These are phyloP conservation scores for Dryobates pubescens DNA, from an alignment of 2,797 vertebrate genomes.

Conservation along the genomic window DNA sequence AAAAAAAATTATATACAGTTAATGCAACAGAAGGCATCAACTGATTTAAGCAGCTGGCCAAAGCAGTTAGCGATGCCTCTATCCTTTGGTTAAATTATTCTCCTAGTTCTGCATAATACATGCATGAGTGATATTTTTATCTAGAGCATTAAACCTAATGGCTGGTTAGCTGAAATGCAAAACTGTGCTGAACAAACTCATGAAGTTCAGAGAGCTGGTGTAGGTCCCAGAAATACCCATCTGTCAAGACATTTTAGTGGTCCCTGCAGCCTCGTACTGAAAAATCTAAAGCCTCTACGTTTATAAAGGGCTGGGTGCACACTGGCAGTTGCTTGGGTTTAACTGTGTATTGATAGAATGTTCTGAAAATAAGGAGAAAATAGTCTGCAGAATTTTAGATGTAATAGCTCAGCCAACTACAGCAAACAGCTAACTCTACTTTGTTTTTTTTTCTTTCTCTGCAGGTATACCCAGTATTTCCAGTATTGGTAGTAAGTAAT, in stretches of 20 bases:
- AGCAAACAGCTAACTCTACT: slow-evolving; percentile 58
- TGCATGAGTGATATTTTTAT: slow-evolving; percentile 42
- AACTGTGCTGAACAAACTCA: slow-evolving; percentile 41
- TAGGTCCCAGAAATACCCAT: slow-evolving; percentile 39
- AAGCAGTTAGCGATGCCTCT: slow-evolving; percentile 37
- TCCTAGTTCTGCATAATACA: background rate
- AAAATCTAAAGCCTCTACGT: background rate
- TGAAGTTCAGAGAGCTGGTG: slow-evolving; percentile 40
- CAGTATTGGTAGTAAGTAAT: slow-evolving; percentile 98
- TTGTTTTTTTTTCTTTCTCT: slow-evolving; percentile 75
- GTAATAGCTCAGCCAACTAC: background rate
- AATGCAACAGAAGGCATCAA: slow-evolving; percentile 82
- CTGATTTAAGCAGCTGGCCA: slow-evolving; percentile 79
- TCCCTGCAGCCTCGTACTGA: slow-evolving; percentile 26
- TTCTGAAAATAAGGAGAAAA: background rate
- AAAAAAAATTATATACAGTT: slow-evolving; percentile 81
- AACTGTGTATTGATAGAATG: background rate
- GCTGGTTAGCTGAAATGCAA: slow-evolving; percentile 49
- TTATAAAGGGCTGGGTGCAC: background rate
- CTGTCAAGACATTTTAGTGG: slow-evolving; percentile 43
- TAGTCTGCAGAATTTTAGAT: background rate
- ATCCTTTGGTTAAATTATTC: slow-evolving; percentile 22
- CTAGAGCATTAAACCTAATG: slow-evolving; percentile 38
- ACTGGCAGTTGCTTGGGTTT: background rate
- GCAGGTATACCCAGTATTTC: slow-evolving; percentile 95